phyloP scores from a whole-genome alignment of 1,140 invertebrate genomes.

The Papilio machaon region DNA sequence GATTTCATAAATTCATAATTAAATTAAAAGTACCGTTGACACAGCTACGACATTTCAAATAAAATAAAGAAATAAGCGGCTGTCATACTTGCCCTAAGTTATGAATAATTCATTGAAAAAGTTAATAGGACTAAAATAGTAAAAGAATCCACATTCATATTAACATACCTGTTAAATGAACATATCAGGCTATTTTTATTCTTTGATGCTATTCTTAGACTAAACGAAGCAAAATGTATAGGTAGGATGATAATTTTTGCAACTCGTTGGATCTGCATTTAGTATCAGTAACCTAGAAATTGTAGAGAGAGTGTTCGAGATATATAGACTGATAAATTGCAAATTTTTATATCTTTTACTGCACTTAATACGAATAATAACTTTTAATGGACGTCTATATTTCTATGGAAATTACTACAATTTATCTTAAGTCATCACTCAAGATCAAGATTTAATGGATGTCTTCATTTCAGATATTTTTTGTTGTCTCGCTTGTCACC shows the following conservation, averaged over 20 bases:
- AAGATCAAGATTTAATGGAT: not conserved
- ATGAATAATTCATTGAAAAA: slow-evolving; percentile 34
- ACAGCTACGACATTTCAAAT: not conserved
- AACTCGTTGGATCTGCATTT: slow-evolving; percentile 3
- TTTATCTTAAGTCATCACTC: not conserved
- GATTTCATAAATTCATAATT: not conserved
- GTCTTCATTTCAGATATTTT: not conserved
- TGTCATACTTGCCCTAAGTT: slow-evolving; percentile 5
- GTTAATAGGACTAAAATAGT: slow-evolving; percentile 28
- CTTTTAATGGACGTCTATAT: slow-evolving; percentile 2
- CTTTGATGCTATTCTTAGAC: slow-evolving; percentile 22
- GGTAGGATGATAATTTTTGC: not conserved
- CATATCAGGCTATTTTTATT: slow-evolving; percentile 32
- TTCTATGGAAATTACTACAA: not conserved
- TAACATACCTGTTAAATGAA: slow-evolving; percentile 33
- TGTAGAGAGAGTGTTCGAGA: not conserved
- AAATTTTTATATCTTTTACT: not conserved
- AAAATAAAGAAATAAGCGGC: slow-evolving; percentile 11
- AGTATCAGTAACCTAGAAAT: slow-evolving; percentile 9
- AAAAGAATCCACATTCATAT: slow-evolving; percentile 22
- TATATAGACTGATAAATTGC: not conserved
- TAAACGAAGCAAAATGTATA: slow-evolving; percentile 5
- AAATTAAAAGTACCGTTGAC: slow-evolving; percentile 7
- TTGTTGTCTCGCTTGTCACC: not conserved
- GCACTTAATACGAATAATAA: not conserved